Evolutionary conservation across 2,888 invertebrate species (phyloP).

Genomic region (Philopedon plagiatum): DNA sequence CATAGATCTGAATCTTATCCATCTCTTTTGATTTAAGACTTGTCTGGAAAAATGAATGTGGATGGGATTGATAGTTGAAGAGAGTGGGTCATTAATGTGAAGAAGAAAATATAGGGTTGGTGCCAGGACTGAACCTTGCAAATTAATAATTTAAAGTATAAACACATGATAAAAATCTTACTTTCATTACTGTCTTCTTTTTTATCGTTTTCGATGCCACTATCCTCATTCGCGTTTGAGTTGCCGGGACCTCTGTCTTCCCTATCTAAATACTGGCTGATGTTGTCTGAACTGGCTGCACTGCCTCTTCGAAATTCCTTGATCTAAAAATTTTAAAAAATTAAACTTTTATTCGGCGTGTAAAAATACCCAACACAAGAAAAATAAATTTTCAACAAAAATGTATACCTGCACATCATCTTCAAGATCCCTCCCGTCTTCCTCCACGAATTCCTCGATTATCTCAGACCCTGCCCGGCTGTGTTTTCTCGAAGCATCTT

Average conservation of each 20-base stretch:
- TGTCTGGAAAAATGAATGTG: too few species aligned
- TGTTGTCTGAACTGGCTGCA: slow-evolving; percentile 66
- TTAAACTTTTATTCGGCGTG: slow-evolving; percentile 44
- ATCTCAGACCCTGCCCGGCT: slow-evolving; percentile 35
- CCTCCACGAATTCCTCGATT: slow-evolving; percentile 39
- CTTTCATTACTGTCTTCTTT: not conserved
- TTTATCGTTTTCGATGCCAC: not conserved
- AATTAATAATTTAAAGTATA: not conserved
- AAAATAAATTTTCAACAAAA: not conserved
- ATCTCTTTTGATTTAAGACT: too few species aligned
- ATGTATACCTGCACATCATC: slow-evolving; percentile 45
- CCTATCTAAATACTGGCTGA: slow-evolving; percentile 67
- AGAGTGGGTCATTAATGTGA: too few species aligned
- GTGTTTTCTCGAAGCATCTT: slow-evolving; percentile 19
- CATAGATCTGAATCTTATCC: too few species aligned
- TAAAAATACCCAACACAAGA: not conserved
- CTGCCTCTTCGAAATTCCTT: slow-evolving; percentile 57
- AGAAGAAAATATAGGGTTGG: too few species aligned
- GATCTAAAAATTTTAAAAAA: slow-evolving; percentile 15
- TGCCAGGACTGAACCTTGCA: too few species aligned
- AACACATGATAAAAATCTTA: not conserved
- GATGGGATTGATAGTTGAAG: too few species aligned
- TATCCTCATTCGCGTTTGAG: slow-evolving; percentile 12
- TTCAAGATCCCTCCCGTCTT: slow-evolving; percentile 43
- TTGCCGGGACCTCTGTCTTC: slow-evolving; percentile 56